Evolutionary conservation across 2,113 vertebrate genomes (phyloP), one percentile per base, ranked within the genome.

Genomic region (Cinclus mexicanus): DNA sequence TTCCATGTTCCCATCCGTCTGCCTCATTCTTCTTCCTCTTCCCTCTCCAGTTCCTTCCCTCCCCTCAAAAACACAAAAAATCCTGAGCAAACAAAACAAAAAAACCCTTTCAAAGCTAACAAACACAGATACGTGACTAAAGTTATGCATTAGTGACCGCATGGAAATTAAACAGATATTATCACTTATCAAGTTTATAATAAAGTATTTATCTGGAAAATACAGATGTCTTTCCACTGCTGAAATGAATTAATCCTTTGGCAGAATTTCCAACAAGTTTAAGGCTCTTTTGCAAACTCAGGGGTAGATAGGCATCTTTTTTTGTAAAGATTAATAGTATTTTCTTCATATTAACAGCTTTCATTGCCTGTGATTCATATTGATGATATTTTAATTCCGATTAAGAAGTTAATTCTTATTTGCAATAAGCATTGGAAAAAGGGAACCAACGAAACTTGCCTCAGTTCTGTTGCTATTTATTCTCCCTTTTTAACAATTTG

Each of bases 311-410:
- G 90, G 75, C 93, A 96, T 93, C 9, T 65, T 79, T 96, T 96
- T 96, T 92, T 90, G 29, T 89, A 80, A 94, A 96, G 89, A 97
- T 92, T 94, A 96, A 91, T 93, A 87, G 35, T 82, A 87, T 94
- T 95, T 96, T 97, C 59, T 84, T 95, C 63, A 75, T 94, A 84
- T 97, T 95, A 96, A 96, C 94, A 96, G 86, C 31, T 95, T 97
- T 97, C 83, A 59, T 53, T 76, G 89, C 60, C 82, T 94, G 52
- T 97, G 93, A 97, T 96, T 97, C 91, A 96, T 90, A 39, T 75
- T 42, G 89, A 95, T 97, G 96, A 90, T 97, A 96, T 97, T 97
- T 97, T 96, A 96, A 95, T 97, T 96, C 83, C 70, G 89, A 85
- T 96, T 97, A 96, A 97, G 70, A 94, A 97, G 41, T 79, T 42